Conservation (phyloP, 2,113 vertebrate genomes). For the Geococcyx californianus region DNA sequence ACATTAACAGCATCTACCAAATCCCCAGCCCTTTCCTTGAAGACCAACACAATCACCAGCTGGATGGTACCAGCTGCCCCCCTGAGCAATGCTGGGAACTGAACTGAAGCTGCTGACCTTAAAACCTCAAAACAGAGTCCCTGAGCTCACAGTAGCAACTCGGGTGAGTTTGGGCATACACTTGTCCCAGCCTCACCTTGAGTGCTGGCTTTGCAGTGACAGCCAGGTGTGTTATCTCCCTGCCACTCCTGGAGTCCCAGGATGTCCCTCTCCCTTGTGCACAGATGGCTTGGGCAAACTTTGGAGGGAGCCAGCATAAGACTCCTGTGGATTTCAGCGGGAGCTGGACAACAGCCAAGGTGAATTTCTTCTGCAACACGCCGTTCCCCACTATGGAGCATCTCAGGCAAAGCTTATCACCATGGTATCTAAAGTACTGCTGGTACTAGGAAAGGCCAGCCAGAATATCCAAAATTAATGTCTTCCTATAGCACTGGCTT, state of each 20-base stretch:
- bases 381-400: neutral
- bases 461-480: slow-evolving; percentile 22
- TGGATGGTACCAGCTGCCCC: neutral
- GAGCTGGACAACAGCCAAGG: neutral
- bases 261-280: neutral
- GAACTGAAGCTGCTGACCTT: neutral
- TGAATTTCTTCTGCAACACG: slow-evolving; percentile 2
- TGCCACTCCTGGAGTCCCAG: accelerated
- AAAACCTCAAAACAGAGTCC: neutral
- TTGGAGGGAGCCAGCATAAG: accelerated
- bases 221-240: neutral
- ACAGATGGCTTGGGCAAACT: neutral
- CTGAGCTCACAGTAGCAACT: neutral
- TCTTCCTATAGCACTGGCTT: neutral
- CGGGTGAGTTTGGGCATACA: neutral
- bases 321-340: neutral
- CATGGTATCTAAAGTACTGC: slow-evolving; percentile 39
- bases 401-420: slow-evolving; percentile 37
- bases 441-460: neutral
- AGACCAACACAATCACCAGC: neutral
- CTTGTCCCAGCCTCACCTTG: neutral
- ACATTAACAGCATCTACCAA: neutral
- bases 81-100: neutral
- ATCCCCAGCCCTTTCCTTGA: neutral
- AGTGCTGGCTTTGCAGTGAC: neutral